Conservation (phyloP, 2,797 vertebrate genomes). For the Argya squamiceps region DNA sequence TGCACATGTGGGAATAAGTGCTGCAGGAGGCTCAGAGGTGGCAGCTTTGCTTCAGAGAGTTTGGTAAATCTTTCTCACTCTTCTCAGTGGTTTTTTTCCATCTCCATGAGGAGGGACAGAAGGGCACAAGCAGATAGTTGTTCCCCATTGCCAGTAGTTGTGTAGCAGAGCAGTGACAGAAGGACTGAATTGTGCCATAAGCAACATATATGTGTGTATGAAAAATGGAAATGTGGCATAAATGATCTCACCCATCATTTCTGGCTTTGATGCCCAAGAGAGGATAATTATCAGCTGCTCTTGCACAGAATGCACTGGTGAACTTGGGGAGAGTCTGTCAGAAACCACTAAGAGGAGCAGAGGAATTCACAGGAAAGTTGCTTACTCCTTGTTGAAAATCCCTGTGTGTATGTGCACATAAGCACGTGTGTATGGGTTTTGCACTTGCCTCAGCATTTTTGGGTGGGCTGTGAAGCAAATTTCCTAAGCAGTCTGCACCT, state of each 20-base stretch:
- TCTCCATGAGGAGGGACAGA: background rate
- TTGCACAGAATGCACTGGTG: background rate
- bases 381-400: background rate
- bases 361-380: background rate
- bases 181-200: background rate
- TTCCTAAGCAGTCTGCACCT: background rate
- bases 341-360: background rate
- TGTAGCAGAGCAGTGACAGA: background rate
- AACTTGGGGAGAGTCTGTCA: rapidly evolving
- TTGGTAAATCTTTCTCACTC: background rate
- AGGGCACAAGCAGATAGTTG: background rate
- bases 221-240: background rate
- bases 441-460: background rate
- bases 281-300: background rate
- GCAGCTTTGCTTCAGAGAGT: background rate
- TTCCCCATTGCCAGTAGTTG: background rate
- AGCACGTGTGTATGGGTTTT: background rate
- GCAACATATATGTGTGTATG: background rate
- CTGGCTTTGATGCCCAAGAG: background rate
- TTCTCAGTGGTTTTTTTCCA: background rate
- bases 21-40: background rate
- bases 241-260: background rate
- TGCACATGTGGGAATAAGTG: background rate
- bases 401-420: background rate
- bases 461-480: background rate